Conservation (phyloP, 2,113 vertebrate genomes). For the Vidua chalybeata region DNA sequence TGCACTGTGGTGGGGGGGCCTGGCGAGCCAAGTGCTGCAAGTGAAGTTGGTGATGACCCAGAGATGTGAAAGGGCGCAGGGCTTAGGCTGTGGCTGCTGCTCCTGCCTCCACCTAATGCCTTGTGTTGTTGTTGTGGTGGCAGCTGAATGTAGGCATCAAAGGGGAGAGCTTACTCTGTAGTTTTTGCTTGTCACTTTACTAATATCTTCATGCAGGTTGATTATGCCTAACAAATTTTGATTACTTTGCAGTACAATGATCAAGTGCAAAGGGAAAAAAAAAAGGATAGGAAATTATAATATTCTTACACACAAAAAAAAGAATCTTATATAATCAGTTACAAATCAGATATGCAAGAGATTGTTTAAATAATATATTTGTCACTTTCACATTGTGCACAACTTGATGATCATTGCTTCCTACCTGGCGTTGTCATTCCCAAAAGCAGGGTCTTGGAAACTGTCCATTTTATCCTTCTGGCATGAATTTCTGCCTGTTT, state of each 20-base stretch:
- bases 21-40: background rate
- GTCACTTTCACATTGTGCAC: background rate
- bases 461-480: background rate
- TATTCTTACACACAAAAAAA: background rate
- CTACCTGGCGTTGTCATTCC: background rate
- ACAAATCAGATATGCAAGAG: background rate
- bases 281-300: background rate
- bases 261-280: background rate
- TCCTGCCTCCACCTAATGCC: background rate
- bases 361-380: background rate
- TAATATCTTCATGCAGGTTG: background rate
- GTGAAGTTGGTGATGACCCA: background rate
- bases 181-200: background rate
- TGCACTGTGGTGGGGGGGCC: rapidly evolving
- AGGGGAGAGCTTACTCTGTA: background rate
- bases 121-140: background rate
- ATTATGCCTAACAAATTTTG: background rate
- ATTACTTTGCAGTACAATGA: background rate
- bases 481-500: constrained; percentile 8
- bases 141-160: background rate
- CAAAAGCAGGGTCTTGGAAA: background rate
- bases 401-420: background rate
- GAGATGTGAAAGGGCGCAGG: background rate
- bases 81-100: background rate
- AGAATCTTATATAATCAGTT: background rate